Conservation (phyloP, 2,113 vertebrate species). For the Barnardius zonarius region DNA sequence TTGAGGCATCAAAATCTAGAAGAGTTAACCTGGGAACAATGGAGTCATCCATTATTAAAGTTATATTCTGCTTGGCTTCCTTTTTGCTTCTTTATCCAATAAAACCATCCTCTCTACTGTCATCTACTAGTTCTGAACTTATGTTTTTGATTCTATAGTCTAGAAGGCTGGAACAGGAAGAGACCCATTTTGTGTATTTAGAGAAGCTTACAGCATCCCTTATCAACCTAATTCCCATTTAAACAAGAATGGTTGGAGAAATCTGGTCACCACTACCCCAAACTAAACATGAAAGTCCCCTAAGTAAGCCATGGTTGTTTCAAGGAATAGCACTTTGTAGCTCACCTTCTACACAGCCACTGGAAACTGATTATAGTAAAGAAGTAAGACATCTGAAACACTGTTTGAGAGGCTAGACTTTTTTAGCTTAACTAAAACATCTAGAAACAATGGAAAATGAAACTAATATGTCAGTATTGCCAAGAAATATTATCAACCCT, state of each 20-base stretch:
- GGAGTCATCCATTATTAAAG: not conserved
- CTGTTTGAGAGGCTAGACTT: not conserved
- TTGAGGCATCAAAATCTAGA: not conserved
- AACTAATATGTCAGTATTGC: constrained; percentile 15
- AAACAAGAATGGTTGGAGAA: not conserved
- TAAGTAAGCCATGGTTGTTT: not conserved
- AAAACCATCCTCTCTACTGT: not conserved
- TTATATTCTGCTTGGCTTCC: not conserved
- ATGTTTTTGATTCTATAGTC: not conserved
- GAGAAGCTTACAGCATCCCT: not conserved
- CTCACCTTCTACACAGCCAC: not conserved
- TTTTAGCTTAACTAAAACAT: constrained; percentile 1
- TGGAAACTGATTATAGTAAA: not conserved
- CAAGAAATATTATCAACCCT: constrained; percentile 1
- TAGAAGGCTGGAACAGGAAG: not conserved
- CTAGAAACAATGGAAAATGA: constrained; percentile 14
- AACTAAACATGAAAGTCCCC: not conserved
- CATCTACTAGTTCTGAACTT: not conserved
- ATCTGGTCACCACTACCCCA: not conserved
- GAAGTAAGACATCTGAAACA: not conserved
- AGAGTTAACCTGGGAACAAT: not conserved
- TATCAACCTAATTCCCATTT: not conserved
- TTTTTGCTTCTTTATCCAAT: not conserved
- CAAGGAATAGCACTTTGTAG: not conserved
- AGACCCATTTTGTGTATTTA: not conserved